Percentiles rank a stretch among this genome's conserved stretches.
Evolutionary conservation across 1,140 invertebrate genomes (phyloP).

Genomic region (Papilio polytes): DNA sequence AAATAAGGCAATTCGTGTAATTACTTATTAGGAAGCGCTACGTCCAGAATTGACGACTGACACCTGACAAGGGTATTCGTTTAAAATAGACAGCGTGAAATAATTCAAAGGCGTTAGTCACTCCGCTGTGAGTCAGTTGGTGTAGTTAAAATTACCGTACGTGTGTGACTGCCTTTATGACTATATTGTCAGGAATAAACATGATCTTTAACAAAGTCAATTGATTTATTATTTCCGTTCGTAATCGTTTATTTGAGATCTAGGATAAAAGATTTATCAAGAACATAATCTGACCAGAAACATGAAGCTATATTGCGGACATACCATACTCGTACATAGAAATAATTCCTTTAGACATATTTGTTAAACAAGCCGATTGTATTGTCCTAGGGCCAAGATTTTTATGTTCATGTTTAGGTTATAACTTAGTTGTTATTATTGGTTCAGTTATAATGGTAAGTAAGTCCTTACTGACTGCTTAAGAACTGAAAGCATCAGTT

Average conservation of each 20-base stretch:
- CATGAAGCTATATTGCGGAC: too few species aligned
- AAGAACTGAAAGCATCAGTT: not conserved
- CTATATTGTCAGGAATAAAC: constrained; percentile 6
- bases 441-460: too few species aligned
- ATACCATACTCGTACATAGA: too few species aligned
- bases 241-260: not conserved
- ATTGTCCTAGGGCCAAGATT: too few species aligned
- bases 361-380: too few species aligned
- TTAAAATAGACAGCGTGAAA: constrained; percentile 32
- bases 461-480: not conserved
- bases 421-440: too few species aligned
- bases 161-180: constrained; percentile 8
- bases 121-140: constrained; percentile 5
- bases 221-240: constrained; percentile 4
- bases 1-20: constrained; percentile 18
- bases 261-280: too few species aligned
- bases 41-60: constrained; percentile 26
- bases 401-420: too few species aligned
- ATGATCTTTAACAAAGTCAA: not conserved
- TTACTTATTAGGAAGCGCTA: constrained; percentile 16
- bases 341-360: too few species aligned
- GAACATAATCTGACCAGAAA: too few species aligned
- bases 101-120: constrained; percentile 22
- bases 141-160: constrained; percentile 23
- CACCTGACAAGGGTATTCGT: constrained; percentile 28